Percentiles rank a stretch among this genome's conserved stretches.
Evolutionary conservation across 2,113 vertebrate genomes (phyloP).

Genomic region (Colinus virginianus): DNA sequence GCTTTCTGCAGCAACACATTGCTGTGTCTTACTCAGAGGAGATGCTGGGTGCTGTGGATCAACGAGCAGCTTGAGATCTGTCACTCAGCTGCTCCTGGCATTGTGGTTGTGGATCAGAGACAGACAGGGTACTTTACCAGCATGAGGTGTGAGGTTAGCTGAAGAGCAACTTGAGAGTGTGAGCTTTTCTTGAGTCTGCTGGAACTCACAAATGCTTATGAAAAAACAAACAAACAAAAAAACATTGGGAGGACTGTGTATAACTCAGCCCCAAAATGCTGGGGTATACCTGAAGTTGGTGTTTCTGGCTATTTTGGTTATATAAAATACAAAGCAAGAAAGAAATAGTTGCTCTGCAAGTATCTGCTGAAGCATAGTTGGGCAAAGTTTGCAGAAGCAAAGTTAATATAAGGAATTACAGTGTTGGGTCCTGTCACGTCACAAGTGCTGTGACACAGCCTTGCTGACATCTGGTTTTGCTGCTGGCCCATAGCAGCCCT

Average conservation of each 20-base stretch:
- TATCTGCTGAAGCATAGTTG: not conserved
- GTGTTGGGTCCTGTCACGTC: not conserved
- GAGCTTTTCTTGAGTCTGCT: too few species aligned
- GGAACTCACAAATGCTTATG: not conserved
- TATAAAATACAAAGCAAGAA: not conserved
- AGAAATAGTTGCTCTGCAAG: not conserved
- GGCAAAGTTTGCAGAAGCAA: not conserved
- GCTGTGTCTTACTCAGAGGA: not conserved
- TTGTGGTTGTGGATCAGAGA: not conserved
- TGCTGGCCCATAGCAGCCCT: not conserved
- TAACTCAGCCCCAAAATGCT: not conserved
- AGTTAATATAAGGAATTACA: not conserved
- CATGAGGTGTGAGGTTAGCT: not conserved
- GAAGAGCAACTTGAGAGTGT: not conserved
- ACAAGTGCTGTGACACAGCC: not conserved
- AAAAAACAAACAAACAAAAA: not conserved
- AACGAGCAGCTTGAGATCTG: not conserved
- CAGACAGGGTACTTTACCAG: not conserved
- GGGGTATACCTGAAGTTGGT: not conserved
- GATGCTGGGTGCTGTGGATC: not conserved
- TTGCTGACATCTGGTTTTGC: not conserved
- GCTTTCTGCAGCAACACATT: not conserved
- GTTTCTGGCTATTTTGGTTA: not conserved
- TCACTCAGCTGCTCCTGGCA: not conserved
- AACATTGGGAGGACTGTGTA: not conserved